Conservation (phyloP, 2,888 invertebrate genomes). For the Idaea aversata region DNA sequence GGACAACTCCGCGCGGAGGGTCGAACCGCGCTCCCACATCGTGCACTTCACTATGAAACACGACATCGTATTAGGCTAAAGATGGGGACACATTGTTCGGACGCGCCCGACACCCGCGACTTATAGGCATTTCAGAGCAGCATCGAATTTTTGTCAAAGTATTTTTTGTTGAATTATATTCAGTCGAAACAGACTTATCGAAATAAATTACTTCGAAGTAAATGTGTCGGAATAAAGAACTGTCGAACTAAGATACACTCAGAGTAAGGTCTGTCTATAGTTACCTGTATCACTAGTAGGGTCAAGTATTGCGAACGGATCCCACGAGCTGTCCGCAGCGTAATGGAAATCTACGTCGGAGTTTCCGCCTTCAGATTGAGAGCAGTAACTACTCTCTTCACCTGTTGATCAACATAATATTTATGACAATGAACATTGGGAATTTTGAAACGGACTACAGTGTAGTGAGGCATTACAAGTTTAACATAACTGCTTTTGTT, state of each 20-base stretch:
- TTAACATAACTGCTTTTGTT: too few relatives aligned
- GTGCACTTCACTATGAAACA: constrained; percentile 90
- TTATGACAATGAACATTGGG: constrained; percentile 7
- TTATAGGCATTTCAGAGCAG: too few relatives aligned
- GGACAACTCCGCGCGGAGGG: constrained; percentile 95
- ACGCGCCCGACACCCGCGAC: too few relatives aligned
- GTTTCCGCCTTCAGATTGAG: constrained; percentile 85
- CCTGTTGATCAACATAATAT: constrained; percentile 44
- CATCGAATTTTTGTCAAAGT: too few relatives aligned
- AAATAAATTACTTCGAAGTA: background rate
- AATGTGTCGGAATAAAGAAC: background rate
- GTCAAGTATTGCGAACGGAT: constrained; percentile 86
- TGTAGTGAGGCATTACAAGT: background rate
- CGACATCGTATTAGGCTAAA: background rate
- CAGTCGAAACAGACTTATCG: background rate
- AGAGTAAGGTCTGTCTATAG: constrained; percentile 2
- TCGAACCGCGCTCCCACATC: constrained; percentile 95
- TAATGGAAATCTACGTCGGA: constrained; percentile 74
- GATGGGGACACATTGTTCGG: too few relatives aligned
- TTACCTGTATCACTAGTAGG: constrained; percentile 89
- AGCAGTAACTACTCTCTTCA: constrained; percentile 91
- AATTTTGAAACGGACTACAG: background rate
- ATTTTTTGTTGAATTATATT: background rate
- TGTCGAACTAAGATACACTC: background rate
- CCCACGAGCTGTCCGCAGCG: constrained; percentile 82